A percentile compares a stretch with the other conserved stretches of the same genome.
These are phyloP conservation scores for Myocastor coypus DNA, from an alignment of 2,113 vertebrate species.

Conservation along the genomic window DNA sequence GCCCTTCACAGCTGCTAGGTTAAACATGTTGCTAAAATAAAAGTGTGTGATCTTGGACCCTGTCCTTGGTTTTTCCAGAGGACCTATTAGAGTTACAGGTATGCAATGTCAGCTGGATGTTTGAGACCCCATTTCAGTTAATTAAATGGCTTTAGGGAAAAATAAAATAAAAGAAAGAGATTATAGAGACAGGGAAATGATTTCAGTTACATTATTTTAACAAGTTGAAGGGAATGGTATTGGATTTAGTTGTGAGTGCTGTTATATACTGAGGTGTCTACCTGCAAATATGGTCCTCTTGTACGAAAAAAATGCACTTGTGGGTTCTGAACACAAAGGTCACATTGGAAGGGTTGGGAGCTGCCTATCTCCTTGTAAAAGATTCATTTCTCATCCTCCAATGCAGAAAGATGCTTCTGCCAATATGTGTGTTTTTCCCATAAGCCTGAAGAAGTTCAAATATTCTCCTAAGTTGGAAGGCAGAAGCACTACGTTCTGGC, in stretches of 20 bases:
- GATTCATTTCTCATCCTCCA: neutral
- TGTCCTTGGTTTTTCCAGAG: constrained; percentile 78
- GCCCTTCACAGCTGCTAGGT: constrained; percentile 76
- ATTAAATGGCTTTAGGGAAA: constrained; percentile 53
- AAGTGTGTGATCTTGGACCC: constrained; percentile 59
- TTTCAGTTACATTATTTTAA: constrained; percentile 60
- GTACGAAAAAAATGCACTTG: neutral
- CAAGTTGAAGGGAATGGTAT: neutral
- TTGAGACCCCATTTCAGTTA: constrained; percentile 66
- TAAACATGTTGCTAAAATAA: constrained; percentile 70
- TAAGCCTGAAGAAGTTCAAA: constrained; percentile 65
- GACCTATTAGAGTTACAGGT: constrained; percentile 59
- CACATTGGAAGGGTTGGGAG: neutral
- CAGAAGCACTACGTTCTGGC: constrained; percentile 78
- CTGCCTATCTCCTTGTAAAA: neutral
- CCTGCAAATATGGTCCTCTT: neutral
- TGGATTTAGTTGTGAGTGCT: neutral
- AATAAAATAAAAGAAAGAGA: constrained; percentile 17
- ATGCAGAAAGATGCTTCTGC: constrained; percentile 33
- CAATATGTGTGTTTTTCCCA: constrained; percentile 44
- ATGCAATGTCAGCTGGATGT: constrained; percentile 50
- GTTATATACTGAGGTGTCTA: constrained; percentile 22
- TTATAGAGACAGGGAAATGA: constrained; percentile 48
- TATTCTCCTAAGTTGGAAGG: constrained; percentile 68
- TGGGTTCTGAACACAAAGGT: neutral